These are phyloP conservation scores for Heterotis niloticus DNA, from an alignment of 2,113 vertebrate genomes.

Conservation along the genomic window DNA sequence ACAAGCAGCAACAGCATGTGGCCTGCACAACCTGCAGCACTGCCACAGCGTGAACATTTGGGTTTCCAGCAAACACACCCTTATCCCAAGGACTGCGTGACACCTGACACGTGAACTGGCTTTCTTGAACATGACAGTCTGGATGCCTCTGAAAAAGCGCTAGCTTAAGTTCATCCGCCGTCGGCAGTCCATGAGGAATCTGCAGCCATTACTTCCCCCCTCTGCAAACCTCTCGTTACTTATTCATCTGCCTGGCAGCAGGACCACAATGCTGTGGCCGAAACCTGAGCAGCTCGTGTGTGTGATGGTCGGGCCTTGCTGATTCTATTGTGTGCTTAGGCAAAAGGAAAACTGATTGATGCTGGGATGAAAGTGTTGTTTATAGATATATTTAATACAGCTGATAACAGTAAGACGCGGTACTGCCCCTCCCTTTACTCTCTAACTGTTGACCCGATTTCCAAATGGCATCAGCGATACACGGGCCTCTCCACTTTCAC, in stretches of 20 bases:
- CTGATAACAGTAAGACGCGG: neutral
- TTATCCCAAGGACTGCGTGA: too few relatives aligned
- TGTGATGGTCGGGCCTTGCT: neutral
- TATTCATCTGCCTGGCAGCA: constrained; percentile 11
- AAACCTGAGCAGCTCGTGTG: constrained; percentile 16
- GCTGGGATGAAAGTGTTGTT: neutral
- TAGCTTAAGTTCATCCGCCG: neutral
- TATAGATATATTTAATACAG: too few relatives aligned
- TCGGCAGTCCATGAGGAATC: neutral
- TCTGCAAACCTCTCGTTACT: neutral
- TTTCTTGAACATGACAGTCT: neutral
- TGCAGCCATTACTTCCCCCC: neutral
- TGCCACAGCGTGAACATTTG: neutral
- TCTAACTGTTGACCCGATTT: neutral
- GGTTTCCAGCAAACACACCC: too few relatives aligned
- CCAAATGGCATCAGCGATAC: neutral
- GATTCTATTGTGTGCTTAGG: too few relatives aligned
- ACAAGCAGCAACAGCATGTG: too few relatives aligned
- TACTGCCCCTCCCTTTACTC: neutral
- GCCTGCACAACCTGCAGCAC: too few relatives aligned
- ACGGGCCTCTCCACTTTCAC: constrained; percentile 21
- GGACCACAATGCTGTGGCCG: neutral
- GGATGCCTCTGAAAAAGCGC: neutral
- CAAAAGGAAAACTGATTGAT: neutral
- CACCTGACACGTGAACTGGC: neutral